Conservation (phyloP, 2,797 vertebrate species). For the Tangara arthus region DNA sequence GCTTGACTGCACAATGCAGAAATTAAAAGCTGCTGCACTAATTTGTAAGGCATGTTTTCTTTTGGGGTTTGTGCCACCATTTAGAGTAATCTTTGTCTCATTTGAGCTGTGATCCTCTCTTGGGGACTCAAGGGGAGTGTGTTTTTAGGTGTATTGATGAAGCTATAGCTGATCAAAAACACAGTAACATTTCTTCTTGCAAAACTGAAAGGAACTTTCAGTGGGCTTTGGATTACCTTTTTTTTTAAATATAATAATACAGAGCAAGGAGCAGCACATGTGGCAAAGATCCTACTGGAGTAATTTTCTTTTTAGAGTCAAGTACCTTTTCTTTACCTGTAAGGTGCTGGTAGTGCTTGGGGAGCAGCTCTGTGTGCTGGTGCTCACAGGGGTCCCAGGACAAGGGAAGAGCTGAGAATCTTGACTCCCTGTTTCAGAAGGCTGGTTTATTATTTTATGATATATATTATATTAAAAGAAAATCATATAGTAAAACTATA, state of each 20-base stretch:
- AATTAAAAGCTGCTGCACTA: slow-evolving; percentile 41
- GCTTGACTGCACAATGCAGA: slow-evolving; percentile 50
- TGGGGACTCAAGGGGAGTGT: background rate
- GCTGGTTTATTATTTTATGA: too few species aligned
- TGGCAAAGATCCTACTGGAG: background rate
- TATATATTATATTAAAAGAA: too few species aligned
- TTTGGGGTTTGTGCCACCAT: slow-evolving; percentile 51
- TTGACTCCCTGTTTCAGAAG: too few species aligned
- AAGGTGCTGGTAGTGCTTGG: background rate
- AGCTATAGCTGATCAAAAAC: background rate
- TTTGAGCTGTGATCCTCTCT: slow-evolving; percentile 34
- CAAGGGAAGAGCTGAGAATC: too few species aligned
- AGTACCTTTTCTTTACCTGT: background rate
- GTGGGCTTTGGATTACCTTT: background rate
- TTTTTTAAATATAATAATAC: background rate
- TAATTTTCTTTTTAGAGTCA: background rate
- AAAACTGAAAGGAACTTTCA: background rate
- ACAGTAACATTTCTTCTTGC: background rate
- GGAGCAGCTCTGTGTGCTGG: background rate
- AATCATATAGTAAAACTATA: too few species aligned
- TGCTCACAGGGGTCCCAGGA: too few species aligned
- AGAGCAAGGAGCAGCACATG: background rate
- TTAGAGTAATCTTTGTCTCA: slow-evolving; percentile 33
- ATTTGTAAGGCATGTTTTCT: slow-evolving; percentile 61
- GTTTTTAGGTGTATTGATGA: background rate